phyloP scores from a whole-genome alignment of 2,888 invertebrate species.

The Lycaena phlaeas region DNA sequence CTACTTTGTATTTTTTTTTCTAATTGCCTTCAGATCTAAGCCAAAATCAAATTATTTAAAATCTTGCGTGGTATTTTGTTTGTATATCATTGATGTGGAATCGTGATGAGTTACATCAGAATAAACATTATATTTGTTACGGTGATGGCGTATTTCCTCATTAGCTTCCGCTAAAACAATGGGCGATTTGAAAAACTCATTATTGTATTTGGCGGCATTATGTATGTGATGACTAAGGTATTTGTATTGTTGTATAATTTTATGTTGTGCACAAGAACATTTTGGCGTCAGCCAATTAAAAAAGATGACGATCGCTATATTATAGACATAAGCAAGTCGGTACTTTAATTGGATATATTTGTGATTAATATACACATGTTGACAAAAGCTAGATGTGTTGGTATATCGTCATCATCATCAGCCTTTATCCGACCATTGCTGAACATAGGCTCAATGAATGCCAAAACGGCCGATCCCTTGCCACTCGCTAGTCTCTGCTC shows the following conservation, averaged over 20 bases:
- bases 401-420: too few species aligned
- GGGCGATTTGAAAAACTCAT: conserved; percentile 21
- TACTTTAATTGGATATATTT: too few species aligned
- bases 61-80: not conserved
- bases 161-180: conserved; percentile 41
- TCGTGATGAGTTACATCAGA: conserved; percentile 20
- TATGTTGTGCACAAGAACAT: not conserved
- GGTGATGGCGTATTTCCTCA: conserved; percentile 40
- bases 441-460: too few species aligned
- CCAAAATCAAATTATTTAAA: not conserved
- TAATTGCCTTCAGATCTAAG: not conserved
- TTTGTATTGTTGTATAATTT: not conserved
- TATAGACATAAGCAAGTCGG: too few species aligned
- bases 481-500: too few species aligned
- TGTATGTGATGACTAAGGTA: not conserved
- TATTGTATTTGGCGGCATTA: conserved; percentile 14
- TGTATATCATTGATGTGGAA: conserved; percentile 17
- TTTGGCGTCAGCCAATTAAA: too few species aligned
- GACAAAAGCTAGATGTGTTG: too few species aligned
- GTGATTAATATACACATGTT: too few species aligned
- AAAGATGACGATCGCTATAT: too few species aligned
- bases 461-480: too few species aligned
- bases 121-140: conserved; percentile 43
- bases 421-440: too few species aligned
- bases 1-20: not conserved